Evolutionary conservation across 2,113 vertebrate species (phyloP), one percentile per base, ranked within the genome.

Genomic region (Sorex fumeus): DNA sequence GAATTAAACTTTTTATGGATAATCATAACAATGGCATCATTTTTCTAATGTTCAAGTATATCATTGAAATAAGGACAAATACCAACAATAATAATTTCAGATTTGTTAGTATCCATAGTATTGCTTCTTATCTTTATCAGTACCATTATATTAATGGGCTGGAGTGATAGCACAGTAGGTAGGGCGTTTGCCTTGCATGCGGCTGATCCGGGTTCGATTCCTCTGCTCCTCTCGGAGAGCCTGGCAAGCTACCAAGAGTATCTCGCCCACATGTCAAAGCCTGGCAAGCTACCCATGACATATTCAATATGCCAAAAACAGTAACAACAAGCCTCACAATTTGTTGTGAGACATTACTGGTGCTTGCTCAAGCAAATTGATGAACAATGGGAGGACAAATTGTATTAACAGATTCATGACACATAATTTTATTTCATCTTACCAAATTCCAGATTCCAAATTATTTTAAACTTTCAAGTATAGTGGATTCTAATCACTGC

Each of bases 1-100:
- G 76, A 91, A 72, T 77, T 85, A 69, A 91, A 67, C 12, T 82
- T 93, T 93, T 76, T 86, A 45, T 82, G 67, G 32, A 77, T 81
- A 78, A 71, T 81, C 27, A 78, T 91, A 60, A 53, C 50, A n/a
- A 69, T 69, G 50, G 84, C 80, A 74, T 76, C 36, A 0, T 80
- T 88, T 91, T 47, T 62, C 19, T 69, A 86, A 81, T 40, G 84
- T 83, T 12, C 28, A 78, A 77, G 77, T 87, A 30, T 93, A 71
- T 87, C 57, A 36, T 87, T 93, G 83, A 87, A 87, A 60, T 87
- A 72, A 90, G 76, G 64, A 66, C 71, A 4, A 76, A 10, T 66
- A 25, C 23, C 69, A 76, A 62, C 34, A 60, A 27, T 69, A 89
- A 34, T 57, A 86, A 77, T 82, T 32, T 32, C 70, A 2, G 57